Base-by-base conservation (phyloP, 2,888 invertebrate species). In the Allacma fusca region DNA sequence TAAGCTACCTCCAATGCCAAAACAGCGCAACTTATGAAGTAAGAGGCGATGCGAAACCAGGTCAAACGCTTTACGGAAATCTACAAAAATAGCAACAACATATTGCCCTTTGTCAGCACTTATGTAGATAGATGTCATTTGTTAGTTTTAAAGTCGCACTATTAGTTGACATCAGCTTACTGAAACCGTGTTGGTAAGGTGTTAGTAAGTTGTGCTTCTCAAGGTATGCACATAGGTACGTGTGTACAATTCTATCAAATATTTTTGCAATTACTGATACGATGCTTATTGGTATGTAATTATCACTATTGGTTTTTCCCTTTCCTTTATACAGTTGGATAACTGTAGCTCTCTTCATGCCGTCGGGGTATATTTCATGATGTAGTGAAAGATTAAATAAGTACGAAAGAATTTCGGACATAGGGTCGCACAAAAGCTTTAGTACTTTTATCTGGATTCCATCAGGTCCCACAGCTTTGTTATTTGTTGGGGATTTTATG, bases 11-110 rank as follows among this genome's bases (percentile, higher is more conserved):
- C 7, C 1, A n/a, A 68, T n/a, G 2, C 68, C 68, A 29, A 68
- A 9, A 12, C 21, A 26, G 4, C 13, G 9, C 13, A 68, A 19
- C 21, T 68, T 9, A 21, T 34, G 29, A 1, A 68, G 68, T 1
- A 68, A 19, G 1, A 28, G 16, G 1, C 19, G 7, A 21, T 68
- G 68, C 1, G 28, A 4, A 68, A 68, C n/a, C 34, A 29, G 2
- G 34, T 68, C 68, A 29, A 68, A 68, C 13, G 68, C 68, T 40
- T 68, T 68, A 21, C 23, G 5, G n/a, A 68, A 68, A 68, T 68
- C 68, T 1, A 68, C n/a, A 29, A 68, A 68, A 1, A 68, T 24
- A 1, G 68, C 68, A 1, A 4, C 34, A 4, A n/a, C 21, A 29
- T 29, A 68, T 21, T 19, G 4, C 13, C 40, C 34, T 16, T 29